These are phyloP conservation scores for Holocentrus rufus DNA, from an alignment of 2,797 vertebrate species.

Conservation along the genomic window DNA sequence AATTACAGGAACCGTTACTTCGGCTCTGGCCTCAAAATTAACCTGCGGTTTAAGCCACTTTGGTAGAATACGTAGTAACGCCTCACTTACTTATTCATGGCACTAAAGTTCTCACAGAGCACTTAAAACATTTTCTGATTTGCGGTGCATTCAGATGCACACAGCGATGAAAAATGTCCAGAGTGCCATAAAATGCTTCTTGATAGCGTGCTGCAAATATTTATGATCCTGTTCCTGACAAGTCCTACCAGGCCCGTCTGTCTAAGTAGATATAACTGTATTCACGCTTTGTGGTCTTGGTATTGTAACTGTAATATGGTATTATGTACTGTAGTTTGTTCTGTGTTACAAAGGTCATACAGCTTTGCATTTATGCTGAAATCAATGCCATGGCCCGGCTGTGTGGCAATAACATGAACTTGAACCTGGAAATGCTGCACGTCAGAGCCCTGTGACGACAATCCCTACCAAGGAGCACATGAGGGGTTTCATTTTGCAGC, in stretches of 20 bases:
- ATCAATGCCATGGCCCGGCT: too few relatives aligned
- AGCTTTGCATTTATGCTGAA: neutral
- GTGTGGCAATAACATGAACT: too few relatives aligned
- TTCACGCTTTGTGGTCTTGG: neutral
- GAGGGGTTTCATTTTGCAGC: neutral
- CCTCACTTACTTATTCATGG: neutral
- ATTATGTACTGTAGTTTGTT: neutral
- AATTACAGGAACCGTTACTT: too few relatives aligned
- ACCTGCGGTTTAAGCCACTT: neutral
- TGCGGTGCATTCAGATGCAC: neutral
- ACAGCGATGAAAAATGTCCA: neutral
- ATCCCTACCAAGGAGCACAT: neutral
- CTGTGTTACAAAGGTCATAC: neutral
- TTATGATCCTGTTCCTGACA: neutral
- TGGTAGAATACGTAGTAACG: too few relatives aligned
- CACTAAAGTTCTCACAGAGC: neutral
- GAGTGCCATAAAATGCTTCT: neutral
- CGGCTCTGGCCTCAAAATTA: too few relatives aligned
- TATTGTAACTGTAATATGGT: neutral
- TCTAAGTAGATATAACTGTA: neutral
- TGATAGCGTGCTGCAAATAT: neutral
- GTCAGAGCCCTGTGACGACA: neutral
- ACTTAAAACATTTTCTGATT: neutral
- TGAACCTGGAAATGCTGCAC: neutral
- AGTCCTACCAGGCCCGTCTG: neutral